Conservation (phyloP, 2,113 vertebrate species). For the Progne subis region DNA sequence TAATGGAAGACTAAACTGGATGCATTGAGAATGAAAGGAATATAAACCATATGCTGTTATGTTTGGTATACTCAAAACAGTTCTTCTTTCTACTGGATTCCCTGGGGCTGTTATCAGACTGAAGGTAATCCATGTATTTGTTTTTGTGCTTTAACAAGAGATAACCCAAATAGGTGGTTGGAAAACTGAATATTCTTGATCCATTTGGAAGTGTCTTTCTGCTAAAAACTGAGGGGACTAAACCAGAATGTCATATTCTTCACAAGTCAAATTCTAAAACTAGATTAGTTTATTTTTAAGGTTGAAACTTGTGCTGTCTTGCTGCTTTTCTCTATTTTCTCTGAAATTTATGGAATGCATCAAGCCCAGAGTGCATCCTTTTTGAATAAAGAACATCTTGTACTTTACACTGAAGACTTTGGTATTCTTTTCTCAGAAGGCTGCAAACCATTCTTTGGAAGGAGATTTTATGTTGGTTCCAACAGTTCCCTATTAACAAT, state of each 20-base stretch:
- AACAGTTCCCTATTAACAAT: background rate
- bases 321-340: background rate
- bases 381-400: background rate
- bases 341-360: background rate
- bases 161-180: background rate
- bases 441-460: background rate
- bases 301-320: background rate
- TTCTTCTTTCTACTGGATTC: background rate
- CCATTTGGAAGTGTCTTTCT: background rate
- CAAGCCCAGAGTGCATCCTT: background rate
- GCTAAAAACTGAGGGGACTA: background rate
- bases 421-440: background rate
- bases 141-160: background rate
- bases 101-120: background rate
- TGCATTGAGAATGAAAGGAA: background rate
- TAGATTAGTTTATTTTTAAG: background rate
- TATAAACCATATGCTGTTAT: conserved; percentile 19
- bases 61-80: conserved; percentile 14
- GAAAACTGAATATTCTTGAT: background rate
- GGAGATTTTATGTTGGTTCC: background rate
- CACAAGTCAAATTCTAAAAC: background rate
- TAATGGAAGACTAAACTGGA: conserved; percentile 23
- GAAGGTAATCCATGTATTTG: background rate
- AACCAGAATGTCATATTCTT: background rate
- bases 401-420: background rate